Evolutionary conservation across 2,888 invertebrate species (phyloP).

Genomic region (Resseliella maxima): DNA sequence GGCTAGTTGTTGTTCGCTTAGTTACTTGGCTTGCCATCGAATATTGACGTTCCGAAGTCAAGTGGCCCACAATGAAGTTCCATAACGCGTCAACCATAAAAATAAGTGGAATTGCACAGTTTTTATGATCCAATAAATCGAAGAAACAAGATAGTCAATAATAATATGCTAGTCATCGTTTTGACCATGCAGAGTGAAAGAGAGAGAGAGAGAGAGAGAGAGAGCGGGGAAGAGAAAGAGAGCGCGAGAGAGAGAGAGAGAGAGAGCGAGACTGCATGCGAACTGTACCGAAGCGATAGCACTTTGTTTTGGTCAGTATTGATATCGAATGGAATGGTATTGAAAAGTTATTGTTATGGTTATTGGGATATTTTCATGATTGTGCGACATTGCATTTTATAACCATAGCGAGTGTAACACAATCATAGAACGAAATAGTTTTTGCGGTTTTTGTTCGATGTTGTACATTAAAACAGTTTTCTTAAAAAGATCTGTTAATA

Average conservation of each 20-base stretch:
- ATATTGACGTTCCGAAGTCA: background rate
- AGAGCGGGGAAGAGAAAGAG: too few species aligned
- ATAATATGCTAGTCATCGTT: background rate
- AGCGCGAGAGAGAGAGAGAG: too few species aligned
- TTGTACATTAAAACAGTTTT: background rate
- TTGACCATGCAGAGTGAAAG: too few species aligned
- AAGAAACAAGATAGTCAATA: background rate
- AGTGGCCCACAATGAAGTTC: background rate
- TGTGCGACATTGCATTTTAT: constrained; percentile 22
- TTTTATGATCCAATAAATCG: constrained; percentile 35
- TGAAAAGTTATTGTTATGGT: constrained; percentile 30
- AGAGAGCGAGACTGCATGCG: too few species aligned
- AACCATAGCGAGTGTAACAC: background rate
- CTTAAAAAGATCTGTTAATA: constrained; percentile 4
- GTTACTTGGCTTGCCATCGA: background rate
- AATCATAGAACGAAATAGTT: background rate
- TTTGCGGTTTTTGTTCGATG: background rate
- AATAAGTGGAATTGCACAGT: background rate
- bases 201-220: too few species aligned
- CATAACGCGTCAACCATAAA: constrained; percentile 36
- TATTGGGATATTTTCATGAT: constrained; percentile 36
- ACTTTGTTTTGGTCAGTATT: background rate
- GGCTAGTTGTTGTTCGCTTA: background rate
- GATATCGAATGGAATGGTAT: background rate
- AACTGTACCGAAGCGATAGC: background rate